Conservation (phyloP, 1,140 invertebrate genomes). For the Drosophila pseudoobscura region DNA sequence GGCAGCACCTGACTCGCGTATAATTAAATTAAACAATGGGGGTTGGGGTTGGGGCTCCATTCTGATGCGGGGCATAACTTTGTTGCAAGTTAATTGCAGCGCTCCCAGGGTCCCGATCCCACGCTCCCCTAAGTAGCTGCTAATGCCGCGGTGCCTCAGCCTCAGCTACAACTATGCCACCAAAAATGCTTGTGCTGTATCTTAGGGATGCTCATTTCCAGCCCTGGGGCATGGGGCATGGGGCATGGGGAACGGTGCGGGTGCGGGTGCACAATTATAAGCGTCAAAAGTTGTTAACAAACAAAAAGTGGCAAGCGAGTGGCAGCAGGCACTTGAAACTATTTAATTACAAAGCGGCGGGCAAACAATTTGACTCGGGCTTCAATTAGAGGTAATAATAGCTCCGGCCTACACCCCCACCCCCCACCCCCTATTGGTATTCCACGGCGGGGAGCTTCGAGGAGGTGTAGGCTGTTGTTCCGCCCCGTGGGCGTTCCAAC, state of each 20-base stretch:
- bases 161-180: conserved; percentile 13
- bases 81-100: conserved; percentile 70
- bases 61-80: conserved; percentile 51
- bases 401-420: neutral
- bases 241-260: neutral
- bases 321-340: conserved; percentile 66
- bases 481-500: conserved; percentile 13
- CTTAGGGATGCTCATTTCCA: conserved; percentile 15
- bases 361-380: conserved; percentile 73
- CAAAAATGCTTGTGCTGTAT: neutral
- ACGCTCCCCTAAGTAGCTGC: conserved; percentile 24
- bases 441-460: neutral
- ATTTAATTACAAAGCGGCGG: conserved; percentile 76
- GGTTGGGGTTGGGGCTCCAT: conserved; percentile 29
- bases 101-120: neutral
- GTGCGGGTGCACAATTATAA: conserved; percentile 63
- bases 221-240: neutral
- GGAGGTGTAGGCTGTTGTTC: neutral
- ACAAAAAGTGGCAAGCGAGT: conserved; percentile 70
- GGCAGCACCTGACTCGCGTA: conserved; percentile 53
- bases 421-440: neutral
- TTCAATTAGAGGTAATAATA: conserved; percentile 67
- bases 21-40: conserved; percentile 75
- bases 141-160: conserved; percentile 18
- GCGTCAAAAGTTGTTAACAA: conserved; percentile 70